phyloP scores from a whole-genome alignment of 2,888 invertebrate species.

The Marronus borbonicus region DNA sequence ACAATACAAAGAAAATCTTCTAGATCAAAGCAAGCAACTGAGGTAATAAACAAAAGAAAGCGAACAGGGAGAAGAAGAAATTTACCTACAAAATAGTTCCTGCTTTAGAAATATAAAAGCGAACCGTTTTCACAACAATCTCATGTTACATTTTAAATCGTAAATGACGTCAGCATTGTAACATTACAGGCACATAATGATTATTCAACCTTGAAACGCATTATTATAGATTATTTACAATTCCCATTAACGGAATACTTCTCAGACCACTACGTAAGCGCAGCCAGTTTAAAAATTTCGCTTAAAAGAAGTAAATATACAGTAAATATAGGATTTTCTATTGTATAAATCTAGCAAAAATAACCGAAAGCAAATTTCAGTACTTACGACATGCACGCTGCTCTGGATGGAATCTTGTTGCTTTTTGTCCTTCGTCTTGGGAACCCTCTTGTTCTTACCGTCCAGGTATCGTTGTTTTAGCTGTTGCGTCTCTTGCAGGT shows the following conservation, averaged over 20 bases:
- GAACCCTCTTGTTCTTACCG: slow-evolving; percentile 85
- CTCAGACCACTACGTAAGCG: not conserved
- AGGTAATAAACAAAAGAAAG: too few relatives aligned
- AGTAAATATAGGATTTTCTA: too few relatives aligned
- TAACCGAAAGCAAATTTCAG: slow-evolving; percentile 3
- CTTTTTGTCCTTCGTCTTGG: slow-evolving; percentile 86
- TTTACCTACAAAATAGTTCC: too few relatives aligned
- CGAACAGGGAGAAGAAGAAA: too few relatives aligned
- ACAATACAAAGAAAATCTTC: too few relatives aligned
- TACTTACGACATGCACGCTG: slow-evolving; percentile 84
- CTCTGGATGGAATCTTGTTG: slow-evolving; percentile 76
- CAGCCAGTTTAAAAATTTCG: not conserved
- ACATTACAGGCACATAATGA: slow-evolving; percentile 1
- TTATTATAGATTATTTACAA: slow-evolving; percentile 27
- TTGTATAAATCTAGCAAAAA: not conserved
- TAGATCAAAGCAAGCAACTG: too few relatives aligned
- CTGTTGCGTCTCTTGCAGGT: slow-evolving; percentile 89
- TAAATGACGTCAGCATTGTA: not conserved
- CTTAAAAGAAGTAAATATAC: not conserved
- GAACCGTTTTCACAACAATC: not conserved
- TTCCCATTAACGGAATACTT: slow-evolving; percentile 27
- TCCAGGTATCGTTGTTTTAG: slow-evolving; percentile 93
- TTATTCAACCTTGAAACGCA: slow-evolving; percentile 24
- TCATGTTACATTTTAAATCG: slow-evolving; percentile 1
- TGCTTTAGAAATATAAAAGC: too few relatives aligned